Evolutionary conservation across 2,113 vertebrate species (phyloP), one percentile per base, ranked within the genome.

Genomic region (Felis catus): DNA sequence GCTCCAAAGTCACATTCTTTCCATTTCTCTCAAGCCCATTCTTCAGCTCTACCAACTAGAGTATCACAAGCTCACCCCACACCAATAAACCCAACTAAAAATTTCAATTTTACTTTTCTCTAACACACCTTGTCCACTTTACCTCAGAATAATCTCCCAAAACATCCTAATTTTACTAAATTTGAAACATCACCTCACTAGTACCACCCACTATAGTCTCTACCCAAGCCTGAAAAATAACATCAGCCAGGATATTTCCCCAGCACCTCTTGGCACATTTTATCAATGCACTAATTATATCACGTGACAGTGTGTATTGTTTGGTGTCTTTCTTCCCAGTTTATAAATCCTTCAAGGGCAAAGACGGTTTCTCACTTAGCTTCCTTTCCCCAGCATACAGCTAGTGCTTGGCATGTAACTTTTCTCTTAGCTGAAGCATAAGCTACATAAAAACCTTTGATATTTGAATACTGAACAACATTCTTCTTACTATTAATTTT

Each of bases 281-380:
- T 51, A 66, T 68, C 58, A 94, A 93, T 33, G 16, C 14, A 74
- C 48, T 68, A 96, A 84, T 78, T 90, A 93, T 7, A 71, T 7
- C 33, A 71, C 19, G 8, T 82, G 36, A 90, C 45, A n/a, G 5
- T 74, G 78, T 63, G 53, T 39, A 36, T 53, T 98, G 25, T 89
- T 95, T 91, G 76, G 13, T 68, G 33, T 93, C 92, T 94, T 65
- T 73, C 9, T 51, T 91, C 25, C 61, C 79, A 80, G 18, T 82
- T 93, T 94, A 45, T 92, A 96, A 81, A 95, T 71, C 80, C 33
- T 55, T 89, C 55, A 94, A 91, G 12, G 14, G 9, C 81, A 97
- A 92, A 90, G 15, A 88, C 12, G 27, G 94, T 51, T 61, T 89
- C 58, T 78, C 33, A 66, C 39, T 65, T 84, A 84, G 11, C 19